Conservation (phyloP, 2,113 vertebrate species). For the Choloepus hoffmanni region DNA sequence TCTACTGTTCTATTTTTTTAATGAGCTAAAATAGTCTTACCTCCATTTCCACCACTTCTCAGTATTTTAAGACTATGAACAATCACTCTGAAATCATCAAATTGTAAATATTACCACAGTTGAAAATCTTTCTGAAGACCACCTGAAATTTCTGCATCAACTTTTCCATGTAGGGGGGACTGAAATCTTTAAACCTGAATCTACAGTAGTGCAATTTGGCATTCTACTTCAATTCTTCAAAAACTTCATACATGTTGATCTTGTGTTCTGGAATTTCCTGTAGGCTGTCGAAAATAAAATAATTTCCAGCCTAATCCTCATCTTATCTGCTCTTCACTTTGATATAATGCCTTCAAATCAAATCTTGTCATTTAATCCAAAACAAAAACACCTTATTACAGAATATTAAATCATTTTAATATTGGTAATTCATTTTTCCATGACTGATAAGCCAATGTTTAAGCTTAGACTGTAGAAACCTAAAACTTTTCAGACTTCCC, state of each 20-base stretch:
- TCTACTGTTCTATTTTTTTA: not conserved
- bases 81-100: constrained; percentile 34
- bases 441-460: constrained; percentile 30
- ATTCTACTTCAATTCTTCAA: constrained; percentile 60
- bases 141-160: constrained; percentile 8
- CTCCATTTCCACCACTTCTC: not conserved
- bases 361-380: constrained; percentile 51
- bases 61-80: constrained; percentile 38
- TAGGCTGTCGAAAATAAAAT: constrained; percentile 51
- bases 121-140: constrained; percentile 50
- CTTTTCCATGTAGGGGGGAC: not conserved
- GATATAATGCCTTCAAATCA: constrained; percentile 50
- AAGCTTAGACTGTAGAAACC: constrained; percentile 17
- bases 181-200: constrained; percentile 51
- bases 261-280: constrained; percentile 66
- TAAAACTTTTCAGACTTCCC: constrained; percentile 42
- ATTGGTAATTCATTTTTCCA: constrained; percentile 51
- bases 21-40: not conserved
- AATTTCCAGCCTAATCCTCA: constrained; percentile 46
- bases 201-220: not conserved
- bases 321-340: constrained; percentile 52
- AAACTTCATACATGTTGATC: constrained; percentile 58
- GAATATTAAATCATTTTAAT: constrained; percentile 51
- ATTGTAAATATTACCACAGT: not conserved
- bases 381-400: constrained; percentile 50